Percentiles rank a stretch among this genome's conserved stretches.
Evolutionary conservation across 2,113 vertebrate genomes (phyloP).

Genomic region (Mixornis gularis): DNA sequence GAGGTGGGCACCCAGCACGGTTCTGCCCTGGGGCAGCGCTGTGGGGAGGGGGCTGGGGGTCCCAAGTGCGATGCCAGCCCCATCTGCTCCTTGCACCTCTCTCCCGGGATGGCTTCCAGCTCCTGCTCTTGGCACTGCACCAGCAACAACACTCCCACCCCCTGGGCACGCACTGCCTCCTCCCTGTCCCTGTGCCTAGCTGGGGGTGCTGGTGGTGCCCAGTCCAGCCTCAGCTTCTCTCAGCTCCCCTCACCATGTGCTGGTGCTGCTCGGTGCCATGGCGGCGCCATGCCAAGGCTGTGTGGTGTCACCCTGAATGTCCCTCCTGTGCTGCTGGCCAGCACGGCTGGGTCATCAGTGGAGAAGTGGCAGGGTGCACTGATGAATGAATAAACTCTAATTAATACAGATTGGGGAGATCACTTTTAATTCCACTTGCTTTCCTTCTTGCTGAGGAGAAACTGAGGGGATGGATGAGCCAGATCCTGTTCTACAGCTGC

Average conservation of each 20-base stretch:
- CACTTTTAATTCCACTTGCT: slow-evolving; percentile 44
- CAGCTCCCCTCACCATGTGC: rapidly evolving
- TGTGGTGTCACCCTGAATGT: rapidly evolving
- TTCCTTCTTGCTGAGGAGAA: slow-evolving; percentile 24
- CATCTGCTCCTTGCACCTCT: slow-evolving; percentile 67
- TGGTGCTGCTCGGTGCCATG: rapidly evolving
- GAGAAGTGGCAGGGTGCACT: background rate
- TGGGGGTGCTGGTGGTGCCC: rapidly evolving
- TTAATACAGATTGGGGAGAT: slow-evolving; percentile 58
- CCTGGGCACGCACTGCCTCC: background rate
- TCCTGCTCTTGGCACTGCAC: background rate
- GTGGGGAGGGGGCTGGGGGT: background rate
- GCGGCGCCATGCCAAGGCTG: rapidly evolving
- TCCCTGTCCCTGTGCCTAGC: rapidly evolving
- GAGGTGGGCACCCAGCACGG: rapidly evolving
- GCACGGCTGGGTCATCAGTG: background rate
- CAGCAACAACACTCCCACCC: slow-evolving; percentile 6
- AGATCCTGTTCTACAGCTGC: background rate
- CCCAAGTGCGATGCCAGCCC: rapidly evolving
- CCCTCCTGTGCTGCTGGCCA: rapidly evolving
- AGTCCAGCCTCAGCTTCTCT: background rate
- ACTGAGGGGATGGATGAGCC: background rate
- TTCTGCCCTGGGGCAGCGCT: rapidly evolving
- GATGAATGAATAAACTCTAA: slow-evolving; percentile 63
- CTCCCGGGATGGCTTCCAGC: slow-evolving; percentile 64